These are phyloP conservation scores for Dromaius novaehollandiae DNA, from an alignment of 2,113 vertebrate species.

Conservation along the genomic window DNA sequence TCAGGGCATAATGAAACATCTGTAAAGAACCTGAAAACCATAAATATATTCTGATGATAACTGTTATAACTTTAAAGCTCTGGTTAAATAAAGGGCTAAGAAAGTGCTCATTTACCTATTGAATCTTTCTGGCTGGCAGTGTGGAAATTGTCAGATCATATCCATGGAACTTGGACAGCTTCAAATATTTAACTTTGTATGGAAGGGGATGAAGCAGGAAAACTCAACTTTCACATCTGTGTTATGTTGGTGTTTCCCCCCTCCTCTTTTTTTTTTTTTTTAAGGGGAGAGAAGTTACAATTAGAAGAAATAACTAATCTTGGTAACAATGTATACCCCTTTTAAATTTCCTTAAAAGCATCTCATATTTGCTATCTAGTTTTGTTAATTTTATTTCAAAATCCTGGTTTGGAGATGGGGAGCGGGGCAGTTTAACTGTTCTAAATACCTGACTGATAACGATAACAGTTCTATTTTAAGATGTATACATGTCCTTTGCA, in stretches of 20 bases:
- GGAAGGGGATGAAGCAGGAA: background rate
- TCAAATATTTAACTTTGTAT: background rate
- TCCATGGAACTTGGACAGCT: background rate
- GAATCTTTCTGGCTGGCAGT: background rate
- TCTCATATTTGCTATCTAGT: background rate
- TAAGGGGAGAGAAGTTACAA: background rate
- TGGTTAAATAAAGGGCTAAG: background rate
- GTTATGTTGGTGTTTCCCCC: background rate
- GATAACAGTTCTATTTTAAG: background rate
- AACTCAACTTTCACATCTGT: background rate
- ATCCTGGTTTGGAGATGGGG: background rate
- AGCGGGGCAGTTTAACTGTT: background rate
- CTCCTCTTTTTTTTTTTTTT: background rate
- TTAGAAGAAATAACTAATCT: background rate
- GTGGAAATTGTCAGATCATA: background rate
- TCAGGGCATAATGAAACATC: rapidly evolving
- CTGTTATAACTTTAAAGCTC: background rate
- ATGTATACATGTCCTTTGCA: background rate
- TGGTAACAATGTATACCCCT: background rate
- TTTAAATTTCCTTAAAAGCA: background rate
- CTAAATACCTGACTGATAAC: background rate
- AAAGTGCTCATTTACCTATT: background rate
- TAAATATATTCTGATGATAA: rapidly evolving
- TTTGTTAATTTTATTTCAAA: background rate
- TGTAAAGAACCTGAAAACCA: background rate